These are phyloP conservation scores for Silurus aristotelis DNA, from an alignment of 2,797 vertebrate genomes.

Conservation along the genomic window DNA sequence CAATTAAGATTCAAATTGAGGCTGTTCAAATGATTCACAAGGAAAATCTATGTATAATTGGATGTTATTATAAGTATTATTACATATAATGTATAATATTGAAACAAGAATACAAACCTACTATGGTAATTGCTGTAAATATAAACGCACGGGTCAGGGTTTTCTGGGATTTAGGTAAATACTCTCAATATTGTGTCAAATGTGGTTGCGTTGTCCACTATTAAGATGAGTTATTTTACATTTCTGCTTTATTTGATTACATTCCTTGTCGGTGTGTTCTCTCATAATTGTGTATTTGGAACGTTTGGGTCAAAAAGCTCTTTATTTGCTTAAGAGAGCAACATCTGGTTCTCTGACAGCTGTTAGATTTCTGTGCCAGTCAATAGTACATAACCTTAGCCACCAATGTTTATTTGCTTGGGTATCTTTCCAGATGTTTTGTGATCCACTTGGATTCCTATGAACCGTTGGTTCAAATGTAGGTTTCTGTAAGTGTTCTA, in stretches of 20 bases:
- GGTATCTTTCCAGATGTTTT: neutral
- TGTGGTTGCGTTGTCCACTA: neutral
- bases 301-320: too few relatives aligned
- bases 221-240: neutral
- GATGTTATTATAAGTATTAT: neutral
- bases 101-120: neutral
- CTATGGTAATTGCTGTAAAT: neutral
- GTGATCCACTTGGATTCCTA: neutral
- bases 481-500: neutral
- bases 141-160: neutral
- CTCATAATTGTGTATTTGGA: neutral
- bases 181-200: neutral
- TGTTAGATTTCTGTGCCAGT: too few relatives aligned
- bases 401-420: too few relatives aligned
- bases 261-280: neutral
- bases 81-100: neutral
- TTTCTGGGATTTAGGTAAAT: neutral
- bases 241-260: neutral
- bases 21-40: neutral
- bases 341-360: too few relatives aligned
- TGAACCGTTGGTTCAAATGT: neutral
- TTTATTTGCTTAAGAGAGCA: too few relatives aligned
- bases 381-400: too few relatives aligned
- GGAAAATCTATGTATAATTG: neutral
- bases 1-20: neutral